Evolutionary conservation across 2,797 vertebrate genomes (phyloP).

Genomic region (Labeo calbasu): DNA sequence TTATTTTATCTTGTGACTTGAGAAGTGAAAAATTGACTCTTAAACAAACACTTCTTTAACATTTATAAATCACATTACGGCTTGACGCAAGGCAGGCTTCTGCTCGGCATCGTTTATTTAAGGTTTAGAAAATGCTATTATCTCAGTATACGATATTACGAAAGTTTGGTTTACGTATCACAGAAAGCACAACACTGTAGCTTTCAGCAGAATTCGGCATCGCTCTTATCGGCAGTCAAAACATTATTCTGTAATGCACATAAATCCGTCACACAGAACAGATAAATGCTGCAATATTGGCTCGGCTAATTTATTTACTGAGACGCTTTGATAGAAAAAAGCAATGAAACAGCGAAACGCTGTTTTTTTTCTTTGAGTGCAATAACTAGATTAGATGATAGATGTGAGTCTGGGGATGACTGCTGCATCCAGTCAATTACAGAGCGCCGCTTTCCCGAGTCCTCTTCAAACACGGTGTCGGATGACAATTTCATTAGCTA

Average conservation of each 20-base stretch:
- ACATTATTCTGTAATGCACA: constrained; percentile 48
- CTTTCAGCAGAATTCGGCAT: constrained; percentile 28
- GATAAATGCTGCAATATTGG: constrained; percentile 61
- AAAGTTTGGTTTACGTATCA: constrained; percentile 22
- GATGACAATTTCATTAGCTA: constrained; percentile 80
- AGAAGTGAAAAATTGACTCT: neutral
- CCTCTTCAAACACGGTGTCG: constrained; percentile 69
- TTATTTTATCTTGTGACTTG: neutral
- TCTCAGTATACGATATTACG: constrained; percentile 7
- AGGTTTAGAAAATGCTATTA: constrained; percentile 31
- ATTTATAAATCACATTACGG: neutral
- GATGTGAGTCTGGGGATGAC: constrained; percentile 70
- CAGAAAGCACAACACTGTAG: constrained; percentile 19
- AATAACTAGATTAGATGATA: constrained; percentile 77
- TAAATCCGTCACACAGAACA: constrained; percentile 56
- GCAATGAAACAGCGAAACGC: constrained; percentile 68
- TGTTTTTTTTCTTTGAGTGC: constrained; percentile 66
- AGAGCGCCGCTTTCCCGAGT: constrained; percentile 65
- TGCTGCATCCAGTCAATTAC: constrained; percentile 73
- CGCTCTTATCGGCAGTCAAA: constrained; percentile 37
- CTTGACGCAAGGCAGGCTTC: constrained; percentile 12
- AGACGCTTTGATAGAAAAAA: constrained; percentile 65
- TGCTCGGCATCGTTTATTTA: constrained; percentile 8
- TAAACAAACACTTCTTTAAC: neutral
- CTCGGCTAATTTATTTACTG: constrained; percentile 57